phyloP scores from a whole-genome alignment of 2,888 invertebrate species.

The Mesorhabditis sp. region DNA sequence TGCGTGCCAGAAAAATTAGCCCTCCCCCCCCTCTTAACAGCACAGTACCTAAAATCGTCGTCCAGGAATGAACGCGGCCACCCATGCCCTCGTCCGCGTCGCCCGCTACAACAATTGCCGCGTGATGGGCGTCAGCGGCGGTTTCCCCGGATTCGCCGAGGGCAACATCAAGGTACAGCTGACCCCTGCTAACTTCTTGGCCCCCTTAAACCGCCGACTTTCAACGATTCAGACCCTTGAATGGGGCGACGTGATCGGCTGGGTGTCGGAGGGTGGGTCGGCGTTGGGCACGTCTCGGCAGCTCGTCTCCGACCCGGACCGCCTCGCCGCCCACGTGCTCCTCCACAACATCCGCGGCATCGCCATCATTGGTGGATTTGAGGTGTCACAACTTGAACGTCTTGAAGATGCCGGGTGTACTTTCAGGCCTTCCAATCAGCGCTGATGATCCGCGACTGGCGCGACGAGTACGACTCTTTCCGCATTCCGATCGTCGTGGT shows the following conservation, averaged over 20 bases:
- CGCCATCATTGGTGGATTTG: slow-evolving; percentile 28
- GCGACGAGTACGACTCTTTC: slow-evolving; percentile 75
- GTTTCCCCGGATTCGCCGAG: slow-evolving; percentile 84
- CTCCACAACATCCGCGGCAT: slow-evolving; percentile 21
- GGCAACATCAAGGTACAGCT: slow-evolving; percentile 66
- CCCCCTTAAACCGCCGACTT: background rate
- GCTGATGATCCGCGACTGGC: slow-evolving; percentile 70
- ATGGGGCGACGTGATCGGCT: slow-evolving; percentile 27
- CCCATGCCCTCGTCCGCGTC: slow-evolving; percentile 89
- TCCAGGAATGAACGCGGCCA: slow-evolving; percentile 87
- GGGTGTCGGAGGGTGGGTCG: slow-evolving; percentile 25
- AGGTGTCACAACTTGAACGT: background rate
- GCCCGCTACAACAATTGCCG: slow-evolving; percentile 87
- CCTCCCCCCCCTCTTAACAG: too few relatives aligned
- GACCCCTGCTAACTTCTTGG: background rate
- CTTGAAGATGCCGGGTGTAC: background rate
- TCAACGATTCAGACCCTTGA: slow-evolving; percentile 9
- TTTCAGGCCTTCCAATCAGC: slow-evolving; percentile 78
- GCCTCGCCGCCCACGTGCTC: slow-evolving; percentile 22
- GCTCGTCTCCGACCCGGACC: slow-evolving; percentile 21
- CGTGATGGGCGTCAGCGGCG: slow-evolving; percentile 86
- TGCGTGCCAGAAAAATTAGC: too few relatives aligned
- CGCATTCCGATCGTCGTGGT: slow-evolving; percentile 88
- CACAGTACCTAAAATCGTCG: too few relatives aligned
- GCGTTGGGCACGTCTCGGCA: slow-evolving; percentile 24